Evolutionary conservation across 2,888 invertebrate species (phyloP).

Genomic region (Camptogramma bilineatum): DNA sequence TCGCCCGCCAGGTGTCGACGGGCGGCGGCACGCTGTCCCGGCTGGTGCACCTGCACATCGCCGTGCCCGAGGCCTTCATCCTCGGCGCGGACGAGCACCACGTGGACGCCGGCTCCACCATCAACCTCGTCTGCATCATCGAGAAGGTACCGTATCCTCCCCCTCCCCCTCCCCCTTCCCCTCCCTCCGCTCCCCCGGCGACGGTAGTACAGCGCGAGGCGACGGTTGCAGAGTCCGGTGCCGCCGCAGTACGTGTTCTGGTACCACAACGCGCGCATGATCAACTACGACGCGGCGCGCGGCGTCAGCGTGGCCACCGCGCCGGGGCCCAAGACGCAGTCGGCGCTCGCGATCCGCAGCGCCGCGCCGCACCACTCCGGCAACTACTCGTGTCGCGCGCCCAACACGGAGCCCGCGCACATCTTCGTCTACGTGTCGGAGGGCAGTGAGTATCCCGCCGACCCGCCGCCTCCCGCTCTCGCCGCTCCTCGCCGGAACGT

Average conservation of each 20-base stretch:
- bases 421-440: slow-evolving; percentile 96
- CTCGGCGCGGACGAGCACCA: slow-evolving; percentile 95
- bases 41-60: slow-evolving; percentile 94
- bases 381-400: slow-evolving; percentile 96
- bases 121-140: slow-evolving; percentile 95
- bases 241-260: slow-evolving; percentile 98
- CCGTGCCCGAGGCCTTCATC: slow-evolving; percentile 95
- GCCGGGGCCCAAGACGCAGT: slow-evolving; percentile 93
- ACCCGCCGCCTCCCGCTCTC: background rate
- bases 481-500: background rate
- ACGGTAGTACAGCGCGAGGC: slow-evolving; percentile 3
- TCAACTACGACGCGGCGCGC: slow-evolving; percentile 95
- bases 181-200: background rate
- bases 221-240: slow-evolving; percentile 92
- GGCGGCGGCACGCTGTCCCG: slow-evolving; percentile 93
- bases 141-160: slow-evolving; percentile 90
- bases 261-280: slow-evolving; percentile 97
- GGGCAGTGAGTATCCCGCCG: slow-evolving; percentile 85
- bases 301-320: slow-evolving; percentile 93
- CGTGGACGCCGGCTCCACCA: slow-evolving; percentile 95
- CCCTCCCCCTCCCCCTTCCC: background rate
- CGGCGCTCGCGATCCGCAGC: slow-evolving; percentile 92
- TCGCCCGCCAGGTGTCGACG: slow-evolving; percentile 91
- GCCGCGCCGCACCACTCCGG: slow-evolving; percentile 95
- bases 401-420: slow-evolving; percentile 95